Base-by-base conservation (phyloP, 2,888 invertebrate species). In the Calephelis perditalis region DNA sequence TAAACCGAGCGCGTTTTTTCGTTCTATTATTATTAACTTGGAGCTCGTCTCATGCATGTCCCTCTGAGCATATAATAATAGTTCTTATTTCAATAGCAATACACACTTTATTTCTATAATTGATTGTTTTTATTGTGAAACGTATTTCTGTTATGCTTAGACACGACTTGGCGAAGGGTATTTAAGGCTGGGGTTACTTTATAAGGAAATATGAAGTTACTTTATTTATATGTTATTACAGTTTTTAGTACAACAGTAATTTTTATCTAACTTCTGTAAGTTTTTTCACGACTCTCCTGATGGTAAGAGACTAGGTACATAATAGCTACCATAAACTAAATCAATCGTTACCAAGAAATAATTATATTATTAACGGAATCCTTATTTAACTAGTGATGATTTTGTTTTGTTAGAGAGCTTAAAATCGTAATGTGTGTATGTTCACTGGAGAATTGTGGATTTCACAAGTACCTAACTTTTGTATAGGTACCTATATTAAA, bases 1-100 rank as follows among this genome's bases (percentile, higher is more conserved):
- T 69, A 67, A 68, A 77, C 70, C 75, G 77, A 70, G 73, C 69
- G 83, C 86, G 87, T 89, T 88, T 86, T 86, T 84, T 83, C 79
- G 81, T 78, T 82, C 83, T 85, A 87, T 86, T 89, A 87, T 87
- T 87, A 88, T 85, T 85, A 86, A 56, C 59, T 60, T 60, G 59
- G 59, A 60, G 56, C 37, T 55, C 55, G 55, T 59, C 59, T 59
- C 59, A 52, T 52, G 35, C 52, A 52, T 52, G 10, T 52, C 52
- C 35, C 2, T 26, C 11, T 52, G 52, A 52, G 52, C 52, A 52
- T 35, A 26, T 35, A 52, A 52, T 6, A 52, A 35, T 52, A 52
- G 35, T 5, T 35, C 52, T 52, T 52, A 52, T 6, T 11, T 0
- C 52, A 10, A 35, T 7, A 2, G 26, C 7, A 52, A 52, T 52